Base-by-base conservation (phyloP, 2,113 vertebrate genomes). In the Stigmatopora argus region DNA sequence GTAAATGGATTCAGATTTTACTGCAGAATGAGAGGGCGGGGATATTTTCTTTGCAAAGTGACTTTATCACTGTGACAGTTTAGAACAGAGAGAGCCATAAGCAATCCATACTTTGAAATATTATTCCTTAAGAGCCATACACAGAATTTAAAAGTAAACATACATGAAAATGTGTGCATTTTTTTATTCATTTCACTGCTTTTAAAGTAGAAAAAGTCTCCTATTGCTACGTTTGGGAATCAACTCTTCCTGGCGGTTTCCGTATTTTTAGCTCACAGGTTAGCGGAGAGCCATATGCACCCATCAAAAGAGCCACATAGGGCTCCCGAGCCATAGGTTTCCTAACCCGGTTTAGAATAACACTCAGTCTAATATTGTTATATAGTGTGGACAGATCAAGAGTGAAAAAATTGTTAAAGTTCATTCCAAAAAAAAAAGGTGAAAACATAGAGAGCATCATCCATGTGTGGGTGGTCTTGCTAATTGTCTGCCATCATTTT, bases 11-110 rank as follows among this genome's bases (percentile, higher is more conserved):
- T 78, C 69, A 53, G 66, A 75, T 59, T 77, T 78, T 41, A 71
- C 72, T 75, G 64, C 68, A 70, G 57, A 70, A 80, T 31, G 26
- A 31, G 26, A 31, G 26, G 65, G 26, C 58, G 66, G 61, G 67
- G 45, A n/a, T 46, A 57, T 81, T 84, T 78, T 44, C 62, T 49
- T 63, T 72, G 73, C 59, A 75, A 70, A 55, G 64, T 73, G 66
- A 75, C 73, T 75, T 83, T 73, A 71, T 26, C 15, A 34, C 1
- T 4, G 18, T 15, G 18, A 10, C 53, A 21, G 47, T 5, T 9
- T 69, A 63, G 55, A 61, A 34, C 26, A 31, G 26, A 31, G 26
- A 31, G 26, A 31, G 26, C 26, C 26, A 31, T 31, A 31, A 31
- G 26, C 26, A 31, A 31, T 31, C 3, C 26, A 31, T 31, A 31